These are phyloP conservation scores for Tetrax tetrax DNA, from an alignment of 2,113 vertebrate genomes.

Conservation along the genomic window DNA sequence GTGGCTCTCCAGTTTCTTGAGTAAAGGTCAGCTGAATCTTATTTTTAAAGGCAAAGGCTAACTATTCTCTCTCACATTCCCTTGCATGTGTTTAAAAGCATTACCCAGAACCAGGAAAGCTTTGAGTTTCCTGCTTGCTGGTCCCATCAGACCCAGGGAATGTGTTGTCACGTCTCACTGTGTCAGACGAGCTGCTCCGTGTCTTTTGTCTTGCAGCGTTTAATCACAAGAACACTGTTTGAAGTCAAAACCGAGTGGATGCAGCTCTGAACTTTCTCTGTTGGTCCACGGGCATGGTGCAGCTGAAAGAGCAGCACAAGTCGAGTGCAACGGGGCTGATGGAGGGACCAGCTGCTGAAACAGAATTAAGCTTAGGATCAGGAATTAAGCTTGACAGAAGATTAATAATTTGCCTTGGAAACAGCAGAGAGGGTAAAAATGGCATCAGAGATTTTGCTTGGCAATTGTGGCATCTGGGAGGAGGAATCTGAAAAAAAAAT, in stretches of 20 bases:
- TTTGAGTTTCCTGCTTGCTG: not conserved
- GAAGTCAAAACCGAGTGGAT: not conserved
- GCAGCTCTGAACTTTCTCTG: not conserved
- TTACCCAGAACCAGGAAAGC: not conserved
- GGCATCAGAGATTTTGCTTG: not conserved
- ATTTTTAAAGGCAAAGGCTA: not conserved
- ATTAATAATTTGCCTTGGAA: constrained; percentile 47
- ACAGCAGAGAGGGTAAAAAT: not conserved
- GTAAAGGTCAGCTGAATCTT: not conserved
- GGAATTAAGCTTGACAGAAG: constrained; percentile 53
- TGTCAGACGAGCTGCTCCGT: not conserved
- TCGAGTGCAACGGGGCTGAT: not conserved
- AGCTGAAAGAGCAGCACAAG: not conserved
- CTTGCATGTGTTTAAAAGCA: not conserved
- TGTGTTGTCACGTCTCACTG: not conserved
- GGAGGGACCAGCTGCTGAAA: constrained; percentile 18
- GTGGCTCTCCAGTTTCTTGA: not conserved
- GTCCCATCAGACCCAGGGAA: not conserved
- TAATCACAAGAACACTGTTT: not conserved
- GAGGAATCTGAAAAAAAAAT: constrained; percentile 24
- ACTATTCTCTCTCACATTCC: not conserved
- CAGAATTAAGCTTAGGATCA: constrained; percentile 45
- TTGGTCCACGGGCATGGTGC: not conserved
- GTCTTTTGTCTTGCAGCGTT: not conserved
- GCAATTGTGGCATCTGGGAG: constrained; percentile 1